phyloP scores from a whole-genome alignment of 2,888 invertebrate species.

The Campopleginae sp. region DNA sequence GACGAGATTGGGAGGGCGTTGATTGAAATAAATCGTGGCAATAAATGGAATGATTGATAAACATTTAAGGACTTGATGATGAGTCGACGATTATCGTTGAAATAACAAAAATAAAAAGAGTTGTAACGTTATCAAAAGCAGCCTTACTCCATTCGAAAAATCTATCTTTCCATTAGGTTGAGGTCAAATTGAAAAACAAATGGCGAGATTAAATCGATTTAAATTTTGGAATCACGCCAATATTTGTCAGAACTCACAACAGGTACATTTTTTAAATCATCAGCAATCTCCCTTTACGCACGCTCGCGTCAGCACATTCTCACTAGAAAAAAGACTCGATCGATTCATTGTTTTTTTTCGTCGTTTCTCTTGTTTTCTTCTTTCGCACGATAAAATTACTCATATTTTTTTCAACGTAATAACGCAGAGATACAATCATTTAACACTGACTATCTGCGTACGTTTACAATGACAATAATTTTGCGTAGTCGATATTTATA shows the following conservation, averaged over 20 bases:
- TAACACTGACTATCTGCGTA: conserved; percentile 75
- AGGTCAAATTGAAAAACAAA: background rate
- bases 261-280: conserved; percentile 54
- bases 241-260: conserved; percentile 51
- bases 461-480: conserved; percentile 74
- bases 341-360: conserved; percentile 4
- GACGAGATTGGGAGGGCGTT: background rate
- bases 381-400: conserved; percentile 58
- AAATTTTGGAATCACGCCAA: conserved; percentile 28
- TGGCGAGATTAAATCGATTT: background rate
- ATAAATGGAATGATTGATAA: background rate
- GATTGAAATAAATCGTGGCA: background rate
- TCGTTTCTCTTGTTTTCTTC: background rate
- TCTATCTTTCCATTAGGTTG: background rate
- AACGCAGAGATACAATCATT: conserved; percentile 68
- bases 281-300: conserved; percentile 32
- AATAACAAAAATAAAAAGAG: background rate
- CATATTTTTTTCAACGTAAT: conserved; percentile 55
- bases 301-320: conserved; percentile 9
- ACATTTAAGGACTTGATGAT: background rate
- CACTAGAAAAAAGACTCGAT: conserved; percentile 17
- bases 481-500: conserved; percentile 60
- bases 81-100: background rate
- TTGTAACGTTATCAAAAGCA: conserved; percentile 2
- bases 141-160: background rate